A percentile compares a stretch with the other conserved stretches of the same genome.
phyloP scores from a whole-genome alignment of 64 coral and sea anemone species.

The Dendronephthya gigantea region DNA sequence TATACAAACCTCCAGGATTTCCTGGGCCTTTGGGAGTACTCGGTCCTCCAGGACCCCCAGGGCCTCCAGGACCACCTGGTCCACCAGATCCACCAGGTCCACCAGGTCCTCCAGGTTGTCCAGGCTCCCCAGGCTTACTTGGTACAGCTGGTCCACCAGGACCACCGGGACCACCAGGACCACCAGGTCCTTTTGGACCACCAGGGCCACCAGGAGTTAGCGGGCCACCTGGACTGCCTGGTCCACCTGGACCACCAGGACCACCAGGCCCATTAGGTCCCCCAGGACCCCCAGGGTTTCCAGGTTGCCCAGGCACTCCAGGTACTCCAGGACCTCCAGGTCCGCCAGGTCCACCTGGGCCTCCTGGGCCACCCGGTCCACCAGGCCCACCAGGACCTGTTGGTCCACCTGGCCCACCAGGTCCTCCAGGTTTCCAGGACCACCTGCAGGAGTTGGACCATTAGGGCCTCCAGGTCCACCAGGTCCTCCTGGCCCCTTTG shows the following conservation, averaged over 20 bases:
- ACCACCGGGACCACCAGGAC: constrained; percentile 34
- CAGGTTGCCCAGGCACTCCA: constrained; percentile 20
- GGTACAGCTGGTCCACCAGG: constrained; percentile 32
- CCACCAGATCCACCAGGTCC: background rate
- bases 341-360: constrained; percentile 17
- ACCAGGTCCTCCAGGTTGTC: background rate
- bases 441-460: constrained; percentile 22
- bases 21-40: background rate
- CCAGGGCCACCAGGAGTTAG: constrained; percentile 33
- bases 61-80: constrained; percentile 37
- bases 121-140: background rate
- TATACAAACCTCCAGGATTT: constrained; percentile 8
- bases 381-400: constrained; percentile 12
- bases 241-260: constrained; percentile 18
- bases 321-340: background rate
- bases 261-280: constrained; percentile 35
- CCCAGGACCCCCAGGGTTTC: constrained; percentile 38
- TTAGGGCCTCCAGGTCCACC: constrained; percentile 37
- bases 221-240: constrained; percentile 42
- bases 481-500: constrained; percentile 37
- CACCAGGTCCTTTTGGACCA: constrained; percentile 38
- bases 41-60: constrained; percentile 31
- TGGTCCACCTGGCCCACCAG: background rate
- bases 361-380: constrained; percentile 36
- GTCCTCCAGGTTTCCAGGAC: constrained; percentile 13